Evolutionary conservation across 2,113 vertebrate genomes (phyloP), one percentile per base, ranked within the genome.

Genomic region (Dromas ardeola): DNA sequence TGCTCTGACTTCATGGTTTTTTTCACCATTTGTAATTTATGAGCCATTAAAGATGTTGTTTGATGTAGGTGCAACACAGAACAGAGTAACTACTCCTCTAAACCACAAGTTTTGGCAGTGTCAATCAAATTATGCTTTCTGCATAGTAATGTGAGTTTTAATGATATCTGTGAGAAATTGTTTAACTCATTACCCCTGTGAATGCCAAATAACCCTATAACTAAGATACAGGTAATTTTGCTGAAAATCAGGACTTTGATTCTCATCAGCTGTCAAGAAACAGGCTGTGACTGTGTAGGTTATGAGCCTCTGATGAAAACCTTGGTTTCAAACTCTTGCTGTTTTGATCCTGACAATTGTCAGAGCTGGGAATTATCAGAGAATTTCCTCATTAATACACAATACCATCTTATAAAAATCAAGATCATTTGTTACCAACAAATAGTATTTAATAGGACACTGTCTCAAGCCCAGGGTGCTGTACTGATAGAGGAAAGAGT

Each of bases 111-210:
- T 96, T 86, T 95, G 65, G 9, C 69, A 84, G 27, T 53, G 72
- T 91, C 94, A 91, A 88, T 96, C 88, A 96, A 81, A 74, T 61
- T 47, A 58, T 56, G 11, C 43, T 70, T 83, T 91, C 47, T 88
- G 86, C 80, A 94, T 94, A 76, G 30, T 81, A 92, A 89, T 81
- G 15, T 38, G 56, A 83, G 11, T 79, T 95, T 79, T 90, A 82
- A 80, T 72, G 36, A 9, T 76, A 76, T 69, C 50, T 66, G 12
- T 70, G n/a, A 88, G 80, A 92, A 92, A 78, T 40, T 70, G 34
- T 92, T 93, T 88, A 62, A 81, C 59, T 93, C 56, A 49, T 63
- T 83, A 85, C 9, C 8, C 8, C 20, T 36, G 32, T 78, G 58
- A 91, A 88, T 88, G 34, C 9, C 45, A 82, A 88, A 76, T 82